phyloP scores from a whole-genome alignment of 35 echinoderm and acorn worm genomes.

The Stichopus chloronotus region DNA sequence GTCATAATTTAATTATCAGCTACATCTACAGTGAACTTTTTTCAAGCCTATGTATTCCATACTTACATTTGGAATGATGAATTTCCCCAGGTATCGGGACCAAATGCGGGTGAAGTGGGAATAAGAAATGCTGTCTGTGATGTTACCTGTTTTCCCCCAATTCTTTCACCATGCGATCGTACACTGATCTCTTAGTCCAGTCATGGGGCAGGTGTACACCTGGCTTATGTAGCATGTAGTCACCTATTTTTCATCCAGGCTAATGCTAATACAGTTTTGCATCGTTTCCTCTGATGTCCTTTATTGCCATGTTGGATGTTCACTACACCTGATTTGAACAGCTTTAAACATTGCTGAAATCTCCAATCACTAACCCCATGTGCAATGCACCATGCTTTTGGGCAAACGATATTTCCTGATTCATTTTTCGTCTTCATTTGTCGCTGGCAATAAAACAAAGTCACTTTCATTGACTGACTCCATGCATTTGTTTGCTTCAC shows the following conservation, averaged over 20 bases:
- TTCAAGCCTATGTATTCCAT: neutral
- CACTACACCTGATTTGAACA: neutral
- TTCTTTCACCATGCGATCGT: slow-evolving; percentile 43
- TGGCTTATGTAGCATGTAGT: slow-evolving; percentile 60
- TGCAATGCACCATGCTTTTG: slow-evolving; percentile 47
- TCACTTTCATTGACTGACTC: neutral
- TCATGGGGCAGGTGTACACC: slow-evolving; percentile 35
- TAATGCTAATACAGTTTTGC: neutral
- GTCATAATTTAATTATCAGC: neutral
- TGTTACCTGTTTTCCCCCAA: neutral
- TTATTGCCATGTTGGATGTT: slow-evolving; percentile 24
- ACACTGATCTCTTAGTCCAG: slow-evolving; percentile 37
- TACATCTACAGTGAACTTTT: neutral
- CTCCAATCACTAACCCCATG: slow-evolving; percentile 24
- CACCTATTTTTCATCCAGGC: slow-evolving; percentile 58
- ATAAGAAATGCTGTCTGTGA: slow-evolving; percentile 10
- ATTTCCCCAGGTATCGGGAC: neutral
- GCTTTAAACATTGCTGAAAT: neutral
- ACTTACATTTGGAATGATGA: slow-evolving; percentile 43
- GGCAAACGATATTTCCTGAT: slow-evolving; percentile 5
- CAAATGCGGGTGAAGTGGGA: slow-evolving; percentile 23
- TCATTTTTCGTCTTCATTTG: neutral
- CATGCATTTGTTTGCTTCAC: neutral
- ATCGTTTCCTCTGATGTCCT: neutral
- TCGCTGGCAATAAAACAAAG: neutral